phyloP scores from a whole-genome alignment of 2,888 invertebrate species.

The Lymantria monacha region DNA sequence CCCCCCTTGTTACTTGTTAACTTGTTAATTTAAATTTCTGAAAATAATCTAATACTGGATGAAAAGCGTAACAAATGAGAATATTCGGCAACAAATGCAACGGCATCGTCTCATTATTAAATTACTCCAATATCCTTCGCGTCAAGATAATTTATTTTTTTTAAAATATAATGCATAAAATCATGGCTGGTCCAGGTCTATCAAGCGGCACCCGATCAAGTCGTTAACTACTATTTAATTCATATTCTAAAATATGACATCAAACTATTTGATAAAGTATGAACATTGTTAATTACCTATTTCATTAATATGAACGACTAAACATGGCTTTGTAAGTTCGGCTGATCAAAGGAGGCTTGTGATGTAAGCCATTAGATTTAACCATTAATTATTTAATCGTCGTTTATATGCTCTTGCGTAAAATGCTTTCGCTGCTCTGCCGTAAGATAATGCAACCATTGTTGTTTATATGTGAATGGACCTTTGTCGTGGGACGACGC shows the following conservation, averaged over 20 bases:
- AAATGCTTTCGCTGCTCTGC: conserved; percentile 62
- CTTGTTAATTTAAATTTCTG: no score
- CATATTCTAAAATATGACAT: background rate
- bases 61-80: no score
- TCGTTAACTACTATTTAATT: no score
- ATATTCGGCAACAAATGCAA: no score
- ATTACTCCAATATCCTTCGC: no score
- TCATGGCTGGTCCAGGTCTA: no score
- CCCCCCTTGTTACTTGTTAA: no score
- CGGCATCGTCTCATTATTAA: no score
- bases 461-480: conserved; percentile 59
- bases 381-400: conserved; percentile 76
- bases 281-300: background rate
- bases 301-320: conserved; percentile 22
- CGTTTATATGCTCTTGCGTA: conserved; percentile 66
- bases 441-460: conserved; percentile 74
- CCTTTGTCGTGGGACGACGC: conserved; percentile 61
- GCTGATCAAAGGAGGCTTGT: conserved; percentile 46
- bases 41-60: no score
- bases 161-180: no score
- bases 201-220: no score
- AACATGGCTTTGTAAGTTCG: conserved; percentile 39
- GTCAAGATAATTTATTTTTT: no score
- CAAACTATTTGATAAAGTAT: background rate
- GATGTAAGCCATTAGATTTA: conserved; percentile 67